Evolutionary conservation across 2,113 vertebrate species (phyloP), one percentile per base, ranked within the genome.

Genomic region (Acinonyx jubatus): DNA sequence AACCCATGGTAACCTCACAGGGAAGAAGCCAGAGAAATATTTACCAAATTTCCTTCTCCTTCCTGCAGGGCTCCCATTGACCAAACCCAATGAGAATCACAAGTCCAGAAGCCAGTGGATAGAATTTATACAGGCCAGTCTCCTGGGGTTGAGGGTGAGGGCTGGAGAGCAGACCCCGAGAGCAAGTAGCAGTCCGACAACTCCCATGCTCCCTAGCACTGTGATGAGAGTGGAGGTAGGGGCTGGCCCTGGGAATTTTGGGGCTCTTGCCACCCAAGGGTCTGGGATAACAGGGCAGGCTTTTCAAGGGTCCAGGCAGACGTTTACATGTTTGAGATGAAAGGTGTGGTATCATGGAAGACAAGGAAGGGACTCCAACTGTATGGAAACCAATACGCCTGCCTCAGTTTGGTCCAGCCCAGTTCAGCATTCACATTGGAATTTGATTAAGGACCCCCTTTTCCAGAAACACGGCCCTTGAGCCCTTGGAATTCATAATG

Each of bases 401-500:
- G 15, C 57, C 57, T 94, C 12, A 0, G 0, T 71, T n/a, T 55
- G 38, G n/a, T 33, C 23, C 13, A n/a, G 5, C 7, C 15, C 92
- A 69, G 57, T 48, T 14, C 31, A 83, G n/a, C 33, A 61, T 63
- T 71, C 61, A 38, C 19, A 33, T 1, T 1, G 36, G 90, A 83
- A 85, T 94, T 57, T 91, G 38, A 66, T 63, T n/a, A 52, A 94
- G 52, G 68, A n/a, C 19, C 52, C 15, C 16, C 50, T 13, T 74
- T 71, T 92, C 85, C 33, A 36, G 68, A 95, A 97, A 85, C 45
- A 5, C 9, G 57, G 76, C 90, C 87, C 52, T 89, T 19, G 38
- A 41, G 83, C 76, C 65, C 79, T 95, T 74, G 95, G 92, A 95
- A 97, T 97, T 96, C 89, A 69, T 97, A 91, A 98, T 79, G 81